Evolutionary conservation across 1,140 invertebrate species (phyloP).

Genomic region (Chironomus striatipennis): DNA sequence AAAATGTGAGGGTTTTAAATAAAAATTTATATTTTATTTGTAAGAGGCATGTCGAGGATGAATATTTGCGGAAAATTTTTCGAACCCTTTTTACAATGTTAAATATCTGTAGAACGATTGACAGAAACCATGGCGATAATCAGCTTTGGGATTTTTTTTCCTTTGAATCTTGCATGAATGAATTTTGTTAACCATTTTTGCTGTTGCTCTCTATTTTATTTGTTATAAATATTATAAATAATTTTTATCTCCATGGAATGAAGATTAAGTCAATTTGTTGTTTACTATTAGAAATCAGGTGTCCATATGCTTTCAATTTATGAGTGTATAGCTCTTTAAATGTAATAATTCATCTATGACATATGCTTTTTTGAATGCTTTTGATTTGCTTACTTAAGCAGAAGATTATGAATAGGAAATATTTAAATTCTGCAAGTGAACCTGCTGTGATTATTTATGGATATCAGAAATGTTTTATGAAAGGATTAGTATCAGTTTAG

Average conservation of each 20-base stretch:
- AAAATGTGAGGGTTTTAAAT: neutral
- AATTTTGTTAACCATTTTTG: neutral
- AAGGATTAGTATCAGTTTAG: no score
- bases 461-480: no score
- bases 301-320: constrained; percentile 4
- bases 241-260: no score
- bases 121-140: constrained; percentile 18
- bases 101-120: neutral
- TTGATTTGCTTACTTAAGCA: no score
- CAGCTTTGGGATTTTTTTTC: constrained; percentile 4
- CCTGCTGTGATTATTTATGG: no score
- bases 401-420: no score
- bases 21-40: neutral
- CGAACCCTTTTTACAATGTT: constrained; percentile 11
- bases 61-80: constrained; percentile 7
- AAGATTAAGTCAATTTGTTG: neutral
- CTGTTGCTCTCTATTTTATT: neutral
- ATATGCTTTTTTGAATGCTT: no score
- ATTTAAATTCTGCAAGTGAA: no score
- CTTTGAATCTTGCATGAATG: neutral
- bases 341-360: no score
- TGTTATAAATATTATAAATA: neutral
- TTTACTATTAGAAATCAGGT: neutral
- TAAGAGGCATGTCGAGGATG: neutral
- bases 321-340: neutral